phyloP scores from a whole-genome alignment of 2,113 vertebrate genomes.

The Hemibagrus wyckioides region DNA sequence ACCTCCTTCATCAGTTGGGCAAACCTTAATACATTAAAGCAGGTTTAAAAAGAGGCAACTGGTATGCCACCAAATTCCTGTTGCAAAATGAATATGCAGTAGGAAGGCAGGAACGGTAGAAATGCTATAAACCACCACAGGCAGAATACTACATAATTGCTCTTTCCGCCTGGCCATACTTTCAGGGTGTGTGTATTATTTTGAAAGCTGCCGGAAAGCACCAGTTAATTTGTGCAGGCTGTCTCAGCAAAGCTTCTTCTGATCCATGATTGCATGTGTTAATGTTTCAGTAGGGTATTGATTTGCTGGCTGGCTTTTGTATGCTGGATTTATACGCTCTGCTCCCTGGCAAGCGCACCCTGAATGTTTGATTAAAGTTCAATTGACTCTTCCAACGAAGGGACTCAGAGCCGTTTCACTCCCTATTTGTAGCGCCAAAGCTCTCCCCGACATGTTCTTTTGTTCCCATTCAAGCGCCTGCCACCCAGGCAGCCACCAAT shows the following conservation, averaged over 20 bases:
- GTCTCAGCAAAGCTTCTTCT: constrained; percentile 82
- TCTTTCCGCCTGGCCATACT: constrained; percentile 54
- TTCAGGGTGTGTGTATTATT: constrained; percentile 68
- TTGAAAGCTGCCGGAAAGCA: constrained; percentile 71
- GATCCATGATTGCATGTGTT: constrained; percentile 87
- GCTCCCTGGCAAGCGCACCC: constrained; percentile 71
- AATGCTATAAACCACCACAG: constrained; percentile 43
- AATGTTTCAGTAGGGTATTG: constrained; percentile 94
- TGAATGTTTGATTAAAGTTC: constrained; percentile 96
- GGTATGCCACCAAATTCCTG: not conserved
- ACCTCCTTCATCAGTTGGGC: constrained; percentile 52
- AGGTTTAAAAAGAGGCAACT: constrained; percentile 63
- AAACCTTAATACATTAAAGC: constrained; percentile 64
- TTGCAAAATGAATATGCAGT: constrained; percentile 23
- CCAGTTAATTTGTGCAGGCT: constrained; percentile 82
- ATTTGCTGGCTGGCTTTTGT: constrained; percentile 87
- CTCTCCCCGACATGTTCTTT: constrained; percentile 79
- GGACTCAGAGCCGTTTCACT: constrained; percentile 77
- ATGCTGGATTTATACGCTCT: constrained; percentile 78
- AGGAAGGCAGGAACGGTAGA: constrained; percentile 20
- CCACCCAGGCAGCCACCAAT: constrained; percentile 84
- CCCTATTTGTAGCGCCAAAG: constrained; percentile 80
- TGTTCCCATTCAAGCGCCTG: constrained; percentile 82
- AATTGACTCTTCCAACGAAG: constrained; percentile 81
- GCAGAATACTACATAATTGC: constrained; percentile 58